phyloP scores from a whole-genome alignment of 2,888 invertebrate species.

The Clunio marinus region DNA sequence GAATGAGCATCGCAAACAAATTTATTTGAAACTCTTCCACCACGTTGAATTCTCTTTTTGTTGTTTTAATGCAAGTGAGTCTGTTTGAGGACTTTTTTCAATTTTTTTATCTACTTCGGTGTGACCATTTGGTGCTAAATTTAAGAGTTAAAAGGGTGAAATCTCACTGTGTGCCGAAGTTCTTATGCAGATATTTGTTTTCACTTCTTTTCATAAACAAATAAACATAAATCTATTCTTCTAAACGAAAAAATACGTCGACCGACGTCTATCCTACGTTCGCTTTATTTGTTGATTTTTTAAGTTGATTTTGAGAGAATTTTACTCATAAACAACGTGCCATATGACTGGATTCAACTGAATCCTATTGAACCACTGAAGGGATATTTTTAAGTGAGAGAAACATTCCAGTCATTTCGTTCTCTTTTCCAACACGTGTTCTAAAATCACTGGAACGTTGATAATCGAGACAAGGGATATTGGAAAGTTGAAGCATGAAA shows the following conservation, averaged over 20 bases:
- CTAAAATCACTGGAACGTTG: background rate
- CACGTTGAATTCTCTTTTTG: background rate
- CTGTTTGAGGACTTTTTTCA: no score
- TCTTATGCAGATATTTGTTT: background rate
- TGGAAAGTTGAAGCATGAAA: background rate
- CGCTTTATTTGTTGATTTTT: background rate
- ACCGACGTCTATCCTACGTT: no score
- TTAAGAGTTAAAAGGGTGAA: no score
- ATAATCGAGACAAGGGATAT: background rate
- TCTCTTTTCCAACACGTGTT: background rate
- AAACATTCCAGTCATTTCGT: background rate
- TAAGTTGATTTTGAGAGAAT: background rate
- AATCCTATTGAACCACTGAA: background rate
- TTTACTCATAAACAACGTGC: background rate
- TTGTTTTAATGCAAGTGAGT: no score
- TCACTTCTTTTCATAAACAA: background rate
- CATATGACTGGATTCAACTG: background rate
- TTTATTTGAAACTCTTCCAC: conserved; percentile 12
- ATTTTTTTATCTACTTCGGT: no score
- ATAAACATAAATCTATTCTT: background rate
- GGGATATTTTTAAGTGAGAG: background rate
- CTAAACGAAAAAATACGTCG: no score
- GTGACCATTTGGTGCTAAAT: no score
- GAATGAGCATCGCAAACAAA: background rate
- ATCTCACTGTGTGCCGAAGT: no score